These are phyloP conservation scores for Zaprionus lachaisei DNA, from an alignment of 1,140 invertebrate genomes.

Conservation along the genomic window DNA sequence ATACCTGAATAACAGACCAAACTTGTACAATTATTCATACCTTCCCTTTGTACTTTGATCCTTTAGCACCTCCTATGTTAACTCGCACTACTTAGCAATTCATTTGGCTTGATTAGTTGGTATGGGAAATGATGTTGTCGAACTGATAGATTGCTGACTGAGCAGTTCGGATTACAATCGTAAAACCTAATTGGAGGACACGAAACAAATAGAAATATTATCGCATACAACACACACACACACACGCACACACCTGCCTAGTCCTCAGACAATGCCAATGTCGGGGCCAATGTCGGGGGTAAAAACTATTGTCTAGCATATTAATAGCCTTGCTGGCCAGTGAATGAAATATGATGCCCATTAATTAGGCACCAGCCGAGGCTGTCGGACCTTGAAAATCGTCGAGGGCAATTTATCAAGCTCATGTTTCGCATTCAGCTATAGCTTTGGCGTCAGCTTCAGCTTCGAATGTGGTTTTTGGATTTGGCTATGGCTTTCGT, in stretches of 20 bases:
- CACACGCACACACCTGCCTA: neutral
- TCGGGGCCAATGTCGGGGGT: neutral
- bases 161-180: neutral
- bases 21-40: too few relatives aligned
- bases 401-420: conserved; percentile 61
- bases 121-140: neutral
- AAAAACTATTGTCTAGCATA: conserved; percentile 43
- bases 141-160: neutral
- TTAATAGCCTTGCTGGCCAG: conserved; percentile 43
- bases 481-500: neutral
- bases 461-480: neutral
- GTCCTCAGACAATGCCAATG: neutral
- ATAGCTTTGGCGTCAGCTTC: neutral
- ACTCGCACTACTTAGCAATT: neutral
- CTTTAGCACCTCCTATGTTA: neutral
- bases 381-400: conserved; percentile 56
- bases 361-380: conserved; percentile 68
- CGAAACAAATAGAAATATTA: conserved; percentile 1
- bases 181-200: neutral
- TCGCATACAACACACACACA: neutral
- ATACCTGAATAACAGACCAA: too few relatives aligned
- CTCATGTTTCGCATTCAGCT: conserved; percentile 48
- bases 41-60: too few relatives aligned
- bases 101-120: neutral
- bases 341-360: conserved; percentile 52